Evolutionary conservation across 2,888 invertebrate genomes (phyloP).

Genomic region (Synergus umbraculus): DNA sequence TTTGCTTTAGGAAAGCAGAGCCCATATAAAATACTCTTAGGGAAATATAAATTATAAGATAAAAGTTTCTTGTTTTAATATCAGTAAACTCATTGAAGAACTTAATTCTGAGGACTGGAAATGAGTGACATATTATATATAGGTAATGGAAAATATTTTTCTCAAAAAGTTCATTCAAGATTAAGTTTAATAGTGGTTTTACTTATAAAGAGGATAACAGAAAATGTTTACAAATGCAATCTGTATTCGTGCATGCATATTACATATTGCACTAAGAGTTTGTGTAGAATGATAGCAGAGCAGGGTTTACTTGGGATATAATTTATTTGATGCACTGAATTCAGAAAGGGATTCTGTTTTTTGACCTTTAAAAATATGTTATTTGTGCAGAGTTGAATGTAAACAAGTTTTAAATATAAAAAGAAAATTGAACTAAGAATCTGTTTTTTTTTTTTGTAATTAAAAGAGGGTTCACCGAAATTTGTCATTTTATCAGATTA

Average conservation of each 20-base stretch:
- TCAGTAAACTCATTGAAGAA: constrained; percentile 11
- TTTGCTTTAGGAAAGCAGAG: constrained; percentile 3
- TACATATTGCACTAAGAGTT: no score
- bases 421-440: neutral
- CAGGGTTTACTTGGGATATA: no score
- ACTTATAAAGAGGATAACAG: constrained; percentile 10
- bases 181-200: neutral
- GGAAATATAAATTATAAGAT: constrained; percentile 8
- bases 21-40: neutral
- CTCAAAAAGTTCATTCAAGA: neutral
- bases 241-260: no score
- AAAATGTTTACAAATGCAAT: neutral
- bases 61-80: constrained; percentile 28
- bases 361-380: no score
- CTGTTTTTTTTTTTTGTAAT: neutral
- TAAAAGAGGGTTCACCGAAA: neutral
- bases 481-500: neutral
- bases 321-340: no score
- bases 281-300: no score
- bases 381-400: no score
- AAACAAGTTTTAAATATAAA: neutral
- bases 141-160: constrained; percentile 4
- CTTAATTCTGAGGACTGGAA: neutral
- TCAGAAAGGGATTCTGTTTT: no score
- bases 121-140: no score